These are phyloP conservation scores for Tenebrio molitor DNA, from an alignment of 1,140 invertebrate genomes.

Conservation along the genomic window DNA sequence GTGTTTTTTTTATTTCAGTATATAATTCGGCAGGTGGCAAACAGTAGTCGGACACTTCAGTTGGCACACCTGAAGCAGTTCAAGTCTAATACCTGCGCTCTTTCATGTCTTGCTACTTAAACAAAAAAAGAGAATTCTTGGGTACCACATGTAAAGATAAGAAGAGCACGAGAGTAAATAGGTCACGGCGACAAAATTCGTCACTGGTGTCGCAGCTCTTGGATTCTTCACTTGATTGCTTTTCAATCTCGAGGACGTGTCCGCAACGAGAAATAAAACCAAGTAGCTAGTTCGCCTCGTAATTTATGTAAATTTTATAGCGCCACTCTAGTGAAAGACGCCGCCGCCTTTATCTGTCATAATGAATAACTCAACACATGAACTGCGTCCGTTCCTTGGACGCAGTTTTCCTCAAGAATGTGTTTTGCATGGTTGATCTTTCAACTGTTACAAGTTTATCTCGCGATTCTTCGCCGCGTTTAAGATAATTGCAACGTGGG, in stretches of 20 bases:
- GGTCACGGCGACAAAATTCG: conserved; percentile 16
- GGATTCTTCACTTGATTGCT: too few relatives aligned
- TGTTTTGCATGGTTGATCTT: conserved; percentile 10
- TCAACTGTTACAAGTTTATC: too few relatives aligned
- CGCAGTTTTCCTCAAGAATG: conserved; percentile 28
- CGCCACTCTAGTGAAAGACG: conserved; percentile 40
- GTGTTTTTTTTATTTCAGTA: too few relatives aligned
- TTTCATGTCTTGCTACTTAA: too few relatives aligned
- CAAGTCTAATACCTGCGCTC: too few relatives aligned
- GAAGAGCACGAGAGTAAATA: conserved; percentile 9
- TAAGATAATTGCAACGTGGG: too few relatives aligned
- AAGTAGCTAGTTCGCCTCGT: conserved; percentile 21
- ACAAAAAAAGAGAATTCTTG: too few relatives aligned
- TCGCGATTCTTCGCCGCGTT: too few relatives aligned
- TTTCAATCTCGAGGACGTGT: too few relatives aligned
- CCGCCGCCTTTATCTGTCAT: conserved; percentile 21
- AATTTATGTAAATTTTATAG: conserved; percentile 47
- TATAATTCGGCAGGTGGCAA: too few relatives aligned
- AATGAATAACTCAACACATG: conserved; percentile 32
- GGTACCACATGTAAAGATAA: conserved; percentile 25
- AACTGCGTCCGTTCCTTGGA: conserved; percentile 25
- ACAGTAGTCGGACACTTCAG: too few relatives aligned
- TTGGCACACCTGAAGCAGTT: too few relatives aligned
- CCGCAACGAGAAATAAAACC: conserved; percentile 7
- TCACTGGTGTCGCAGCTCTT: not conserved